These are phyloP conservation scores for Ptychoptera contaminata DNA, from an alignment of 2,888 invertebrate genomes.

Conservation along the genomic window DNA sequence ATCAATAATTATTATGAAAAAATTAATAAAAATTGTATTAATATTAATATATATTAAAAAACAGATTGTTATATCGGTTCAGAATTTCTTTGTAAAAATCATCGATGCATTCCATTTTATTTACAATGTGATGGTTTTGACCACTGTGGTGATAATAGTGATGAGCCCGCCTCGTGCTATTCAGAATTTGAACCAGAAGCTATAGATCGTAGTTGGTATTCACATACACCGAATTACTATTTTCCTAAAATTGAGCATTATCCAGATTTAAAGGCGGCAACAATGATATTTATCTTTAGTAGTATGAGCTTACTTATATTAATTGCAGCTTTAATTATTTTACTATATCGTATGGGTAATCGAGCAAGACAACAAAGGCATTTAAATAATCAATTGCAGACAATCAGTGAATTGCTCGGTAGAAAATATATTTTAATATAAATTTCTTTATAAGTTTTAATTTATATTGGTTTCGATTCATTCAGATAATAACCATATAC, in stretches of 20 bases:
- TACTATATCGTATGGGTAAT: constrained; percentile 45
- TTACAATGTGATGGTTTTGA: constrained; percentile 60
- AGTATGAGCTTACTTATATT: constrained; percentile 45
- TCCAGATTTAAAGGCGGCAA: constrained; percentile 47
- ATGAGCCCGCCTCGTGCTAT: constrained; percentile 46
- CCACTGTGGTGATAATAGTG: constrained; percentile 58
- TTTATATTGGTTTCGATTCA: not conserved
- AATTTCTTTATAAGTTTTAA: constrained; percentile 1
- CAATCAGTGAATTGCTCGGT: constrained; percentile 52
- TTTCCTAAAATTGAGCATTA: constrained; percentile 52
- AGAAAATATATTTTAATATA: constrained; percentile 10
- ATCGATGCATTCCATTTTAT: constrained; percentile 48
- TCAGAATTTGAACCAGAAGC: constrained; percentile 38
- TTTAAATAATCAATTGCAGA: constrained; percentile 48
- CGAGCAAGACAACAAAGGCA: constrained; percentile 44
- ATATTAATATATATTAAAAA: not conserved
- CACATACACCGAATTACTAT: constrained; percentile 53
- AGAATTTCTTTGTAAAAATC: constrained; percentile 55
- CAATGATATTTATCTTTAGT: constrained; percentile 45
- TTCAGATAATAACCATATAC: not conserved
- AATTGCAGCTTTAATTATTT: constrained; percentile 43
- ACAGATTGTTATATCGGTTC: constrained; percentile 49
- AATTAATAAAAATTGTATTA: not conserved
- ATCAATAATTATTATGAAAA: constrained; percentile 11
- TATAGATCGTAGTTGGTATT: constrained; percentile 43